These are phyloP conservation scores for Cydia splendana DNA, from an alignment of 1,140 invertebrate genomes.

Conservation along the genomic window DNA sequence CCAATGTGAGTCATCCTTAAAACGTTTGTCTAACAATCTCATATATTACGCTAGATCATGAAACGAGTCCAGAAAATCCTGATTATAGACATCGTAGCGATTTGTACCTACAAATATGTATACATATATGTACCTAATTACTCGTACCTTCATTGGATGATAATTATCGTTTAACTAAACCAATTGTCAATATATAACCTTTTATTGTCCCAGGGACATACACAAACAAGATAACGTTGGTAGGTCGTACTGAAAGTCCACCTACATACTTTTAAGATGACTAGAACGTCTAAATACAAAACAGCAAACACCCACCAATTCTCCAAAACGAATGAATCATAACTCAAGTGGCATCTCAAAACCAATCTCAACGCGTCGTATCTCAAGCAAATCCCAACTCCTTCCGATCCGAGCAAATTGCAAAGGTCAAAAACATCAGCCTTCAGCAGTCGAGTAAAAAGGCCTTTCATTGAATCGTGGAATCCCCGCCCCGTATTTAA, in stretches of 20 bases:
- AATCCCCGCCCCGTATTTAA: conserved; percentile 53
- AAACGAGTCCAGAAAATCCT: not conserved
- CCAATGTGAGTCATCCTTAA: no score
- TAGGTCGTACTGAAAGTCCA: not conserved
- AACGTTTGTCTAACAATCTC: no score
- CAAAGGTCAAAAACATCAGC: not conserved
- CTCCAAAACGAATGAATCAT: not conserved
- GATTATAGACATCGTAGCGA: no score
- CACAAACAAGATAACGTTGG: no score
- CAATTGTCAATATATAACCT: no score
- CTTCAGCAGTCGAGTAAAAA: not conserved
- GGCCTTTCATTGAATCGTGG: conserved; percentile 2
- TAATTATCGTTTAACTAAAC: no score
- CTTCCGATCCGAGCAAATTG: not conserved
- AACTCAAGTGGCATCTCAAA: conserved; percentile 1
- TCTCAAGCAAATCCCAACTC: not conserved
- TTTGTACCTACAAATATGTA: no score
- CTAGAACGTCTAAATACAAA: not conserved
- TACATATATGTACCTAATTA: no score
- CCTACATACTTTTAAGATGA: not conserved
- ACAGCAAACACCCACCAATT: not conserved
- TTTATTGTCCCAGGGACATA: no score
- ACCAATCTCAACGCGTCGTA: not conserved
- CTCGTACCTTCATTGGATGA: no score
- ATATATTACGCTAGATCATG: no score